These are phyloP conservation scores for Steatocranus sp. DNA, from an alignment of 2,797 vertebrate genomes.

Conservation along the genomic window DNA sequence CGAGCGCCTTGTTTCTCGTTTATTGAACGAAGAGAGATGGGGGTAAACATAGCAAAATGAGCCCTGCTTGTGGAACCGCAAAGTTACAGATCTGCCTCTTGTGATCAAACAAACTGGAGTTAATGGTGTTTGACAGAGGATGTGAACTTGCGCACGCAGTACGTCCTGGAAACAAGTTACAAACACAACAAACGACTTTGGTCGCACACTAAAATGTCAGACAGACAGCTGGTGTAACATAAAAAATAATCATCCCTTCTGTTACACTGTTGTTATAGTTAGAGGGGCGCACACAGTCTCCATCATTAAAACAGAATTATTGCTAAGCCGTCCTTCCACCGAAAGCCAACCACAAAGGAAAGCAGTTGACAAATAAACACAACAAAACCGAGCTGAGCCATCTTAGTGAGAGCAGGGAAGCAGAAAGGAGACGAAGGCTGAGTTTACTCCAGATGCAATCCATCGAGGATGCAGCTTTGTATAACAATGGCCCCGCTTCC, in stretches of 20 bases:
- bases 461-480: not conserved
- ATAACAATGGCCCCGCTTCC: not conserved
- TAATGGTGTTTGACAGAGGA: not conserved
- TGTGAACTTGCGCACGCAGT: not conserved
- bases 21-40: conserved; percentile 37
- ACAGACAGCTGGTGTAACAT: not conserved
- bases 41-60: conserved; percentile 53
- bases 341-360: conserved; percentile 12
- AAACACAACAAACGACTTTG: conserved; percentile 4
- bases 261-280: not conserved
- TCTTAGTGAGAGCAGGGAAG: conserved; percentile 10
- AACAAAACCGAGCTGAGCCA: not conserved
- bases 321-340: conserved; percentile 2
- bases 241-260: conserved; percentile 9
- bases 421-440: not conserved
- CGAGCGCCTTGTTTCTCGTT: conserved; percentile 30
- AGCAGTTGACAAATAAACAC: conserved; percentile 13
- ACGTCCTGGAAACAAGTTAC: not conserved
- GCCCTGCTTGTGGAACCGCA: not conserved
- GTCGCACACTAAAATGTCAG: not conserved
- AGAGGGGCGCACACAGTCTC: not conserved
- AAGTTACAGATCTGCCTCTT: not conserved
- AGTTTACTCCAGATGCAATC: not conserved
- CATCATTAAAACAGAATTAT: conserved; percentile 25
- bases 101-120: conserved; percentile 9